Evolutionary conservation across 2,113 vertebrate genomes (phyloP), one percentile per base, ranked within the genome.

Genomic region (Apistogramma diplotaenia): DNA sequence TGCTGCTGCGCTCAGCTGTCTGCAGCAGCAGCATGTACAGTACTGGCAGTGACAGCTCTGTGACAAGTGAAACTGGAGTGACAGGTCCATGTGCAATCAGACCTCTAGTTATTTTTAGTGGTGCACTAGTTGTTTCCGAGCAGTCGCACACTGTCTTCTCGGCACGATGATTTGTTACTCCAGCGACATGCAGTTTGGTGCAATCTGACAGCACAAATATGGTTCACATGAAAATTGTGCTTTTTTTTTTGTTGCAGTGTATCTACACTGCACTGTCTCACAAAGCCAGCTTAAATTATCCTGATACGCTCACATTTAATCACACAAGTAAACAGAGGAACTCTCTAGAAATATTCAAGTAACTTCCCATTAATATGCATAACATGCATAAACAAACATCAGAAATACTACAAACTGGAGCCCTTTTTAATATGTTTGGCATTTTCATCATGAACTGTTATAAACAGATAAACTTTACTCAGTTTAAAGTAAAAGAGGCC

Each of bases 1-100:
- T 43, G 35, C 65, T 29, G 59, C 76, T 46, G 55, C 23, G 71
- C 74, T 86, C 59, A 78, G 76, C 61, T 18, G 51, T 67, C 77
- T 23, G 84, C 57, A 56, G 90, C 86, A 56, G 90, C 86, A 87
- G 89, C 90, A 87, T 89, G 71, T 46, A 19, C 57, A 5, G 19
- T 31, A 3, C 73, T 12, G 72, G n/a, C 54, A 51, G 25, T 31
- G 74, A 78, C 25, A 5, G 21, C 49, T 60, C 33, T 74, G 74
- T 74, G 74, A 73, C 29, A 62, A 25, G n/a, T 40, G 6, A 72
- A 82, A 54, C 31, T 40, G 29, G 71, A 35, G 60, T 4, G 46
- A 74, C 21, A 23, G 60, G 56, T 56, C 43, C 57, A 43, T 8
- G 25, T 72, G 25, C 60, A 84, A 71, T 25, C 33, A 57, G 56